Evolutionary conservation across 1,140 invertebrate genomes (phyloP), one percentile per base, ranked within the genome.

Genomic region (Bactericera cockerelli): DNA sequence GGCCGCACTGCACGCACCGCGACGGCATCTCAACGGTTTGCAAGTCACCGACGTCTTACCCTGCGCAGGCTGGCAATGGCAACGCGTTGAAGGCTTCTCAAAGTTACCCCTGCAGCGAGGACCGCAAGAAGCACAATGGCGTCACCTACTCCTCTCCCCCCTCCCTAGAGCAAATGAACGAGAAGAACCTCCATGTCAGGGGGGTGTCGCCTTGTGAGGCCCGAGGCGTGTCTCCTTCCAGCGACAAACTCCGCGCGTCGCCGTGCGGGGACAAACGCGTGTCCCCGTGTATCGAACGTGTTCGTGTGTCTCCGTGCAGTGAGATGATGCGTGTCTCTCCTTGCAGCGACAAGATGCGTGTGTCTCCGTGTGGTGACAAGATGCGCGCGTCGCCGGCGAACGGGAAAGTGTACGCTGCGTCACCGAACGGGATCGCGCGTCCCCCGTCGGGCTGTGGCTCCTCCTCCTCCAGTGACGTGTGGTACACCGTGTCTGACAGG

Each of bases 1-100:
- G 76, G 77, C 76, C 77, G 0, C 76, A 78, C 59, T 78, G 77
- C 57, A 72, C 74, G 0, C 75, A 78, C 55, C 65, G 73, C 13
- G 75, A 77, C 33, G 72, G 61, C 25, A 61, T 64, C 10, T 59
- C 11, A 25, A 59, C 66, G 68, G 28, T 61, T 66, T 0, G 60
- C 67, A 14, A 62, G 42, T 66, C 55, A 69, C 70, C 1, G 68
- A 69, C 1, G 55, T 65, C 13, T 65, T 65, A 0, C 70, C 69
- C 4, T 59, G 71, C 55, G 67, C 67, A 14, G 65, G 67, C 36
- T 53, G 16, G 25, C 19, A 53, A 49, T 49, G 26, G 26, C n/a
- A 25, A 6, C 22, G 11, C 42, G 58, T n/a, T 28, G 22, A 38
- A 31, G 42, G 24, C 26, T 2, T 59, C 38, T 14, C 56, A 42